These are phyloP conservation scores for Mustela lutreola DNA, from an alignment of 2,113 vertebrate genomes.

Conservation along the genomic window DNA sequence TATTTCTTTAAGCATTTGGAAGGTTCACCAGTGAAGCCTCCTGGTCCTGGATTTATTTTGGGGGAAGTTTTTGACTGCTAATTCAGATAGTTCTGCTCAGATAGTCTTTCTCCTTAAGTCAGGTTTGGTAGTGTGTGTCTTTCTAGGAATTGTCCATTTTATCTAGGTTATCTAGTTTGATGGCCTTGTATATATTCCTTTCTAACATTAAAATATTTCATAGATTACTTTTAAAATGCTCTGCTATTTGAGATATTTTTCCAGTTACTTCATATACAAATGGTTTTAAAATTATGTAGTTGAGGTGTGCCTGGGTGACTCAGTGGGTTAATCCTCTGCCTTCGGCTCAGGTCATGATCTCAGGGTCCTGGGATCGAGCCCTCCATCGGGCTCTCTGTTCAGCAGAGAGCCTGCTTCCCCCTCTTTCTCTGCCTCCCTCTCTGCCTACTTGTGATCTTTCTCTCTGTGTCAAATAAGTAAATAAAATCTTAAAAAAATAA, in stretches of 20 bases:
- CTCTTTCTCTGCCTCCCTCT: too few relatives aligned
- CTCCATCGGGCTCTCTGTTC: too few relatives aligned
- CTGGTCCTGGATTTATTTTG: neutral
- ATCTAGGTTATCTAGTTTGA: slow-evolving; percentile 27
- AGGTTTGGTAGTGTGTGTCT: neutral
- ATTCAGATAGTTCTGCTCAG: neutral
- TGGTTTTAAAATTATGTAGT: slow-evolving; percentile 16
- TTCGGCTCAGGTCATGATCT: too few relatives aligned
- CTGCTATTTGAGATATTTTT: slow-evolving; percentile 36
- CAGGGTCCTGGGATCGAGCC: too few relatives aligned
- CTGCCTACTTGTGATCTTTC: too few relatives aligned
- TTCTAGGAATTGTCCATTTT: slow-evolving; percentile 53
- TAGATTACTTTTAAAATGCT: slow-evolving; percentile 31
- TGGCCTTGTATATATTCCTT: neutral
- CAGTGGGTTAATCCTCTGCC: too few relatives aligned
- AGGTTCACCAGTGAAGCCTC: neutral
- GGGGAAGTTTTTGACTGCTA: neutral
- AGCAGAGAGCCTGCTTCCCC: too few relatives aligned
- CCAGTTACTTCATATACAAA: slow-evolving; percentile 3
- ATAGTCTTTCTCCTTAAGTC: slow-evolving; percentile 13
- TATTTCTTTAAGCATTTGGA: slow-evolving; percentile 47
- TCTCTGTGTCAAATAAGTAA: too few relatives aligned
- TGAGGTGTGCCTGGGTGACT: neutral
- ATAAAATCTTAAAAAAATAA: neutral
- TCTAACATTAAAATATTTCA: slow-evolving; percentile 45